Evolutionary conservation across 2,113 vertebrate species (phyloP).

Genomic region (Syngnathoides biaculeatus): DNA sequence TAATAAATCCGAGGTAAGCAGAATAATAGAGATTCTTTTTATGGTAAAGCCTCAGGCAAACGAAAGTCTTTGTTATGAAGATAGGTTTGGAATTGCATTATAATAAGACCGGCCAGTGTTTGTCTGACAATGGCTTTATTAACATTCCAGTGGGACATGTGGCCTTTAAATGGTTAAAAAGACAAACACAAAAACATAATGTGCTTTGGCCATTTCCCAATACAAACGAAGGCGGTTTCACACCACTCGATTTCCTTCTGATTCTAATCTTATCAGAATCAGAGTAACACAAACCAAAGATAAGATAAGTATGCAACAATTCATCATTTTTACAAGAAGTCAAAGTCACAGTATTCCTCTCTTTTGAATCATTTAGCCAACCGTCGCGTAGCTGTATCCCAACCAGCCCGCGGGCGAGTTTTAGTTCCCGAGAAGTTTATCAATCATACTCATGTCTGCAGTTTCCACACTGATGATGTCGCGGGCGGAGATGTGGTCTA

Average conservation of each 20-base stretch:
- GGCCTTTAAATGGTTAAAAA: too few species aligned
- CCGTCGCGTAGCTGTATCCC: too few species aligned
- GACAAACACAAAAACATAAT: constrained; percentile 6
- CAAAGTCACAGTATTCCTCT: background rate
- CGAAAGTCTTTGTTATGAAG: too few species aligned
- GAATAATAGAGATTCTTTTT: too few species aligned
- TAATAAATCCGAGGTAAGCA: too few species aligned
- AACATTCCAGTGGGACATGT: background rate
- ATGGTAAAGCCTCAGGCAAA: too few species aligned
- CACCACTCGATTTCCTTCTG: constrained; percentile 34
- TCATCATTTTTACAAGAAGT: background rate
- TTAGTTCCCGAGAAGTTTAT: background rate
- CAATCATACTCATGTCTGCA: background rate
- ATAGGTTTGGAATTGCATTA: too few species aligned
- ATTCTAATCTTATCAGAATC: constrained; percentile 49
- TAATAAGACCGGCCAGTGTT: too few species aligned
- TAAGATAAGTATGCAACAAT: background rate
- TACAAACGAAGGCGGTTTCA: constrained; percentile 52
- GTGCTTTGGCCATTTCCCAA: constrained; percentile 52
- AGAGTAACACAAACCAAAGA: background rate
- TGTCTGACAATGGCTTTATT: background rate
- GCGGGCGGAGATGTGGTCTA: background rate
- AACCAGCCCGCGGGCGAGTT: background rate
- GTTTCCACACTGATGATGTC: background rate
- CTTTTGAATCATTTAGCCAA: too few species aligned